Evolutionary conservation across 2,113 vertebrate genomes (phyloP), one percentile per base, ranked within the genome.

Genomic region (Dasyornis broadbenti): DNA sequence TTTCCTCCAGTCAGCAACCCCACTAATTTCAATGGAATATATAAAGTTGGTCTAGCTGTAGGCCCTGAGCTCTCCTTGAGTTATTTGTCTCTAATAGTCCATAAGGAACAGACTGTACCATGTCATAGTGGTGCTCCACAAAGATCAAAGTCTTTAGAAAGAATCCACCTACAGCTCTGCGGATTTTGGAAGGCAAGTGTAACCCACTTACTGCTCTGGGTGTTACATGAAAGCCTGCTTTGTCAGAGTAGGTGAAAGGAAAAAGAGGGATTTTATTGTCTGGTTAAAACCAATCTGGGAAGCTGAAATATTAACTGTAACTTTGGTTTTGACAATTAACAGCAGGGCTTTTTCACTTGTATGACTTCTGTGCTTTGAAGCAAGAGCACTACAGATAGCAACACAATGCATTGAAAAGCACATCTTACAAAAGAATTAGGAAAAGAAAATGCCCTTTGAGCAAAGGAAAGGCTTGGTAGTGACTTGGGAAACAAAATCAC

Each of bases 111-210:
- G 69, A 23, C 65, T 89, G 68, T 85, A 49, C 60, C 80, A 81
- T 68, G 65, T 82, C 28, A 73, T 18, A 82, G 61, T 10, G 10
- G 73, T 82, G 45, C 30, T 95, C n/a, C 65, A 64, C 65, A 81
- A 86, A 87, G 71, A 95, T 93, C 80, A 91, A 96, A 95, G 66
- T 27, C 52, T 90, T 94, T 52, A 86, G 77, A 93, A 93, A 91
- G 59, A 82, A 95, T 90, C 77, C 82, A 95, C 86, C 91, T 95
- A 92, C 82, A 85, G 40, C 54, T 39, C 65, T 69, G 28, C 0
- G 0, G 78, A 61, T 91, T 92, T 94, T 92, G 79, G 93, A 95
- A 89, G 45, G 64, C 63, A 88, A 89, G 27, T 64, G 59, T 72
- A 81, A 79, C 70, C 61, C 85, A 69, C 76, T 88, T 86, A 57